Conservation (phyloP, 53 echinoderm and acorn worm genomes). For the Hippasteria phrygiana region DNA sequence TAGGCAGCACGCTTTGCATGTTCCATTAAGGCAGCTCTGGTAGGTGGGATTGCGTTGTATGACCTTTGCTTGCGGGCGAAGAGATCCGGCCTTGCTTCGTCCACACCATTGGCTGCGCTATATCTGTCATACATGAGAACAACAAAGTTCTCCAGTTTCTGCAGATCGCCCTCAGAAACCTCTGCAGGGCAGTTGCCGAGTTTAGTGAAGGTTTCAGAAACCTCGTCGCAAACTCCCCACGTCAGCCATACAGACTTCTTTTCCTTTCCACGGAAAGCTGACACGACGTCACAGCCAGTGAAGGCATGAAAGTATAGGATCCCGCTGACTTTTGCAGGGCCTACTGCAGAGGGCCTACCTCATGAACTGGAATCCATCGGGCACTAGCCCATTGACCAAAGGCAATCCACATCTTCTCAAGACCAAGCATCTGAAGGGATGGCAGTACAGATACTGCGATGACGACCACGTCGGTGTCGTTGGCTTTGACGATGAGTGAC, state of each 20-base stretch:
- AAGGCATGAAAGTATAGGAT: constrained; percentile 20
- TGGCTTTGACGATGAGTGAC: background rate
- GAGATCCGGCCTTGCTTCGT: constrained; percentile 39
- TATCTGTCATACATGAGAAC: constrained; percentile 31
- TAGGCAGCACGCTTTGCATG: constrained; percentile 40
- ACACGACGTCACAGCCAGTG: constrained; percentile 24
- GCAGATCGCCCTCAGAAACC: background rate
- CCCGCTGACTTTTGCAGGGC: constrained; percentile 8
- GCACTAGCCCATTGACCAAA: constrained; percentile 5
- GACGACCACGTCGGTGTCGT: constrained; percentile 26
- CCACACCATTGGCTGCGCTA: constrained; percentile 2
- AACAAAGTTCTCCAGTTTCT: background rate
- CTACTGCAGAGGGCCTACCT: constrained; percentile 40
- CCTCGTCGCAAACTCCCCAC: background rate
- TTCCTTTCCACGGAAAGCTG: constrained; percentile 3
- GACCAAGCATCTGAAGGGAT: constrained; percentile 12
- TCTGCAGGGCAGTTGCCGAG: background rate
- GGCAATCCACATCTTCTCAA: constrained; percentile 44
- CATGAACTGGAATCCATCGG: constrained; percentile 48
- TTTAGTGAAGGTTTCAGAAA: constrained; percentile 37
- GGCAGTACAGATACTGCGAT: constrained; percentile 43
- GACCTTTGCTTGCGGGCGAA: constrained; percentile 41
- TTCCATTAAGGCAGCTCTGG: constrained; percentile 1
- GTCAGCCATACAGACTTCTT: constrained; percentile 36
- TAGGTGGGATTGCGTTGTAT: constrained; percentile 27